Evolutionary conservation across 2,888 invertebrate genomes (phyloP).

Genomic region (Tromatobia lineatoria): DNA sequence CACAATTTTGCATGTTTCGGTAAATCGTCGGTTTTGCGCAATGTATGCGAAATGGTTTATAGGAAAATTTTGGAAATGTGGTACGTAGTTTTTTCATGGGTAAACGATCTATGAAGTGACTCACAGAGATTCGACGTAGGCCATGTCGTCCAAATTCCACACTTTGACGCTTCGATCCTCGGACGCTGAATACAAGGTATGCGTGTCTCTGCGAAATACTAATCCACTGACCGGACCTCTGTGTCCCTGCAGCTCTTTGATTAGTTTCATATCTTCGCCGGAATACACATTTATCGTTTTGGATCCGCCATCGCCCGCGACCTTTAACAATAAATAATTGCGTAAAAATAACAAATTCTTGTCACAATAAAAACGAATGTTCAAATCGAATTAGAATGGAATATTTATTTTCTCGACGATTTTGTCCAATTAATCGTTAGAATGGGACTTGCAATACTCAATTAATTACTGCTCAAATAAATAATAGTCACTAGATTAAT

Average conservation of each 20-base stretch:
- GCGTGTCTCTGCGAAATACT: slow-evolving; percentile 94
- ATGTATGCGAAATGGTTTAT: too few species aligned
- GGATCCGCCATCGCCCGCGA: slow-evolving; percentile 89
- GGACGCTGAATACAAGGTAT: slow-evolving; percentile 93
- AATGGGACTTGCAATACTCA: too few species aligned
- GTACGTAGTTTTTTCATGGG: not conserved
- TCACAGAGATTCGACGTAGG: slow-evolving; percentile 96
- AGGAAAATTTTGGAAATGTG: too few species aligned
- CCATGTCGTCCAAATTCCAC: slow-evolving; percentile 98
- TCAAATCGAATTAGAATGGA: not conserved
- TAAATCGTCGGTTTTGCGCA: too few species aligned
- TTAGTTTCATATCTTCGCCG: slow-evolving; percentile 90
- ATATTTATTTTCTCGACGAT: too few species aligned
- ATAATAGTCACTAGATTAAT: too few species aligned
- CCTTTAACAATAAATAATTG: slow-evolving; percentile 83
- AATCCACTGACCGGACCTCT: slow-evolving; percentile 91
- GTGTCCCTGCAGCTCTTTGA: slow-evolving; percentile 94
- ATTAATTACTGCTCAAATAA: too few species aligned
- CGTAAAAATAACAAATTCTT: slow-evolving; percentile 15
- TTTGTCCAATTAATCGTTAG: too few species aligned
- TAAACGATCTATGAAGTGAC: slow-evolving; percentile 62
- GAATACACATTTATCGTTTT: slow-evolving; percentile 94
- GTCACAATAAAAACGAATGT: not conserved
- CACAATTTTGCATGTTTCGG: too few species aligned
- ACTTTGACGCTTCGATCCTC: slow-evolving; percentile 94